phyloP scores from a whole-genome alignment of 2,797 vertebrate species.

The Bradypus variegatus region DNA sequence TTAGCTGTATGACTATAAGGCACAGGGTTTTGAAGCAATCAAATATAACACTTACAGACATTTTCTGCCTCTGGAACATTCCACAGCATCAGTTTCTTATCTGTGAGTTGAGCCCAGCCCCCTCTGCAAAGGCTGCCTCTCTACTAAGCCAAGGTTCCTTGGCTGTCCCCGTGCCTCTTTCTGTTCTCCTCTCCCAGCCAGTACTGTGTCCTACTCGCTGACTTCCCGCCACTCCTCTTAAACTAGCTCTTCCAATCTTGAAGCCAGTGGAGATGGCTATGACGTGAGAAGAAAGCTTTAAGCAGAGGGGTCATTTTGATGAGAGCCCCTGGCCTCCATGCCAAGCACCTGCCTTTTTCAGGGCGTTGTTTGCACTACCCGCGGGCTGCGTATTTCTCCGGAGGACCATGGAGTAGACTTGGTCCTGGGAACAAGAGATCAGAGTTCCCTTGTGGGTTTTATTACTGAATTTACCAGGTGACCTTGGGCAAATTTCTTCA shows the following conservation, averaged over 20 bases:
- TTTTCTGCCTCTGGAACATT: background rate
- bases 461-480: background rate
- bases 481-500: background rate
- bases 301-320: no score
- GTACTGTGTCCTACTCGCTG: no score
- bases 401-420: background rate
- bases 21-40: background rate
- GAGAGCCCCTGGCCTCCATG: background rate
- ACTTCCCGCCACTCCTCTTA: background rate
- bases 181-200: background rate
- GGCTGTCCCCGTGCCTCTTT: no score
- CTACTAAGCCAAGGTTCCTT: background rate
- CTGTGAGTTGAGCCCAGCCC: background rate
- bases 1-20: background rate
- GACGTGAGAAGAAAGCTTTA: background rate
- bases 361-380: background rate
- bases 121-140: background rate
- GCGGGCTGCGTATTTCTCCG: background rate
- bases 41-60: background rate
- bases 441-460: background rate
- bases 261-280: background rate
- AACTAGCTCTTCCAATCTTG: background rate
- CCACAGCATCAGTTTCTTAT: background rate
- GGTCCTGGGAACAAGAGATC: background rate
- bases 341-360: background rate